phyloP scores from a whole-genome alignment of 2,113 vertebrate species.

The Ascaphus truei region DNA sequence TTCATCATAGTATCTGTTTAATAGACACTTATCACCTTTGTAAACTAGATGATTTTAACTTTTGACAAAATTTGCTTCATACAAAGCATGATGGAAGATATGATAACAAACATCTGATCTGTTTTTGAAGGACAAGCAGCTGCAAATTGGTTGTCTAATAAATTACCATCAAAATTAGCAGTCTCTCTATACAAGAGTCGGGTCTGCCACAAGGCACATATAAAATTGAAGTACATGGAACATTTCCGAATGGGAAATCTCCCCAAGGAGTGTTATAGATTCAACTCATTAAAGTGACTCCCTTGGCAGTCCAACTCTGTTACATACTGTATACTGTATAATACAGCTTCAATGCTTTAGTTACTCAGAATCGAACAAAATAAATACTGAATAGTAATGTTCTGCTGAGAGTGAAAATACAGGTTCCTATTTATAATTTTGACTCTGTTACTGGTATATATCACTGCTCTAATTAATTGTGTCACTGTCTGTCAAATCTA shows the following conservation, averaged over 20 bases:
- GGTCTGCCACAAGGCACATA: conserved; percentile 16
- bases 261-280: conserved; percentile 15
- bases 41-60: neutral
- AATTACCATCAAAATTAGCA: conserved; percentile 26
- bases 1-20: neutral
- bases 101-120: neutral
- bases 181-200: conserved; percentile 11
- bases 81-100: neutral
- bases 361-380: neutral
- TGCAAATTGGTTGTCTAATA: conserved; percentile 27
- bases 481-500: too few species aligned
- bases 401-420: too few species aligned
- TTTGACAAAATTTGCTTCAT: neutral
- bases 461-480: too few species aligned
- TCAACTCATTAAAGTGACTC: conserved; percentile 21
- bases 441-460: too few species aligned
- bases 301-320: conserved; percentile 17
- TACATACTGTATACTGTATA: neutral
- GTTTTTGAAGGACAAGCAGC: conserved; percentile 16
- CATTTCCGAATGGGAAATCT: conserved; percentile 17
- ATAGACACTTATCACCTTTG: neutral
- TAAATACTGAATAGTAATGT: too few species aligned
- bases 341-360: conserved; percentile 1
- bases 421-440: too few species aligned
- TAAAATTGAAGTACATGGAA: conserved; percentile 15